Evolutionary conservation across 2,797 vertebrate genomes (phyloP), one percentile per base, ranked within the genome.

Genomic region (Apogon hyalosoma): DNA sequence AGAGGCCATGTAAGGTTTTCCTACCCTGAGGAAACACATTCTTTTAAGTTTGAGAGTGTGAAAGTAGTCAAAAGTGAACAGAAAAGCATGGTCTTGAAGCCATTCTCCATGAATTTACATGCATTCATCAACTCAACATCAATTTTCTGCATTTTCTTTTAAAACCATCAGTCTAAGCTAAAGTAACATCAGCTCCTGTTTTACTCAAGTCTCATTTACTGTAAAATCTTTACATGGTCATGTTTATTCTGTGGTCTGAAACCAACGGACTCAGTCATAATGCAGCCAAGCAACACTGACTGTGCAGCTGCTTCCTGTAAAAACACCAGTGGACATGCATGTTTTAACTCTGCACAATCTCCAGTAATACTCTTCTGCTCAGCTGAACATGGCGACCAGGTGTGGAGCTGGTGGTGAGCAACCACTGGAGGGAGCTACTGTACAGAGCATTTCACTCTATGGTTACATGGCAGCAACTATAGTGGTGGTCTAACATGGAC

Each of bases 281-380:
- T 14, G 55, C 57, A 73, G 41, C 14, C 52, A 43, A 53, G 69
- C 28, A 15, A 66, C 62, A 40, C 7, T 47, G 49, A 46, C 16
- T 39, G 53, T 61, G 81, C 84, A 84, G 45, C 82, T 88, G 84
- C 77, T 89, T 89, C 87, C 87, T 88, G 83, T 75, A 13, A 15
- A 61, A 80, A 71, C 40, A 68, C 1, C 13, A 4, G 7, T n/a
- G 46, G 18, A 58, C 24, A 14, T 28, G 49, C 14, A n/a, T 24
- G 60, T 11, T 46, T 31, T 39, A n/a, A 48, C 31, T 46, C 2
- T 36, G 40, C 24, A 31, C 10, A 50, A 41, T 13, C n/a, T 19
- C 18, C 43, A 28, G 5, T 28, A 28, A 28, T 9, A 9, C 1
- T 1, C 1, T 12, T 42, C 8, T 19, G 3, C 42, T 74, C 46